phyloP scores from a whole-genome alignment of 1,140 invertebrate genomes.

The Daktulosphaira vitifoliae region DNA sequence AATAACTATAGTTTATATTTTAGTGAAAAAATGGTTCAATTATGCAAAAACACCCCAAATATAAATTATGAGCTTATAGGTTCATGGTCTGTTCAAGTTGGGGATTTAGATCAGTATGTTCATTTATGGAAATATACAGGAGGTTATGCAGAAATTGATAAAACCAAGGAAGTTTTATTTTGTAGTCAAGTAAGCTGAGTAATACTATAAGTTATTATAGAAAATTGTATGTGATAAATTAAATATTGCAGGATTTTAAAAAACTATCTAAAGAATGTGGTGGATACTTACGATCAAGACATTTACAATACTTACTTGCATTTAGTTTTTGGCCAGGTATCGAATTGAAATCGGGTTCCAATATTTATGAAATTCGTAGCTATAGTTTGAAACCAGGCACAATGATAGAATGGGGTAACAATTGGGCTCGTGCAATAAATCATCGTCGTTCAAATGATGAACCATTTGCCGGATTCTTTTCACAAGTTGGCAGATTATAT shows the following conservation, averaged over 20 bases:
- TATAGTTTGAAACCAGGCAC: conserved; percentile 85
- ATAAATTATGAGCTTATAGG: conserved; percentile 67
- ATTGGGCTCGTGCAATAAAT: conserved; percentile 93
- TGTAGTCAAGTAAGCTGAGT: conserved; percentile 56
- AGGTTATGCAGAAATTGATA: conserved; percentile 81
- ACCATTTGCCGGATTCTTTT: conserved; percentile 92
- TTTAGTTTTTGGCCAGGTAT: conserved; percentile 85
- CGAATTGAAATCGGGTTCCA: conserved; percentile 57
- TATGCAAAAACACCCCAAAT: conserved; percentile 63
- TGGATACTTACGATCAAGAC: conserved; percentile 73
- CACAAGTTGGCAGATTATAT: conserved; percentile 89
- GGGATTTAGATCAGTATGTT: conserved; percentile 94
- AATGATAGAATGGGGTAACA: conserved; percentile 99
- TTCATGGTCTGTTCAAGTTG: conserved; percentile 84
- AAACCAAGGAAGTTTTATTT: conserved; percentile 60
- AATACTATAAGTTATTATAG: neutral
- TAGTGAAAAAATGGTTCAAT: conserved; percentile 71
- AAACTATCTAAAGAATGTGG: conserved; percentile 71
- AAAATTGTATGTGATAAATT: too few species aligned
- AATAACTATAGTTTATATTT: conserved; percentile 36
- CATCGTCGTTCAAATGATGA: conserved; percentile 84
- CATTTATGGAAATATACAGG: conserved; percentile 91
- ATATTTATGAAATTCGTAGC: conserved; percentile 91
- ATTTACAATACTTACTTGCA: conserved; percentile 84
- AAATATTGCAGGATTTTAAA: conserved; percentile 58